These are phyloP conservation scores for Alectura lathami DNA, from an alignment of 2,113 vertebrate genomes.

Conservation along the genomic window DNA sequence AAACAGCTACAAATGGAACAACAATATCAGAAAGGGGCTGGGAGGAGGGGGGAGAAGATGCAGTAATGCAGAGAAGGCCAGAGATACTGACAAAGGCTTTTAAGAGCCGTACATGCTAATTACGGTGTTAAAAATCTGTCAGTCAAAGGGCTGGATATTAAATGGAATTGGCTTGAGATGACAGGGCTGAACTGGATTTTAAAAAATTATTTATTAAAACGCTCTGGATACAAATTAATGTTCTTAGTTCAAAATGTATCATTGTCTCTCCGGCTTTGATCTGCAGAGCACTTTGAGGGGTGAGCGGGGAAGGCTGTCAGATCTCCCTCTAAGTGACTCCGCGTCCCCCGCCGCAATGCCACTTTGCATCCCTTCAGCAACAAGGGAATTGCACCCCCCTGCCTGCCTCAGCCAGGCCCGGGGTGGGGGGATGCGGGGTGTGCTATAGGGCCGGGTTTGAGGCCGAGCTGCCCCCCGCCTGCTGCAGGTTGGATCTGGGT, in stretches of 20 bases:
- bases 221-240: constrained; percentile 72
- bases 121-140: constrained; percentile 77
- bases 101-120: constrained; percentile 75
- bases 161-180: constrained; percentile 75
- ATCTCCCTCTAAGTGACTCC: constrained; percentile 24
- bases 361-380: constrained; percentile 24
- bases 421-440: too few relatives aligned
- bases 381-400: too few relatives aligned
- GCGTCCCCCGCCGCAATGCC: background rate
- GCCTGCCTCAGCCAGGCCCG: too few relatives aligned
- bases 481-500: background rate
- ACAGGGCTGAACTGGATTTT: constrained; percentile 69
- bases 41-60: background rate
- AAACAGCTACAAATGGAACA: constrained; percentile 71
- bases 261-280: constrained; percentile 75
- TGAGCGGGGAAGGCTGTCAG: constrained; percentile 68
- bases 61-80: constrained; percentile 23
- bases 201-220: constrained; percentile 68
- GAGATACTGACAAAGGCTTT: constrained; percentile 61
- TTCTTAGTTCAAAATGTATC: constrained; percentile 66
- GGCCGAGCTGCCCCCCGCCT: background rate
- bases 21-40: background rate
- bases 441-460: background rate
- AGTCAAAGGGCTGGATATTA: constrained; percentile 74
- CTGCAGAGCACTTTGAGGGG: constrained; percentile 67